Base-by-base conservation (phyloP, 1,140 invertebrate genomes). In the Palaemon carinicauda region DNA sequence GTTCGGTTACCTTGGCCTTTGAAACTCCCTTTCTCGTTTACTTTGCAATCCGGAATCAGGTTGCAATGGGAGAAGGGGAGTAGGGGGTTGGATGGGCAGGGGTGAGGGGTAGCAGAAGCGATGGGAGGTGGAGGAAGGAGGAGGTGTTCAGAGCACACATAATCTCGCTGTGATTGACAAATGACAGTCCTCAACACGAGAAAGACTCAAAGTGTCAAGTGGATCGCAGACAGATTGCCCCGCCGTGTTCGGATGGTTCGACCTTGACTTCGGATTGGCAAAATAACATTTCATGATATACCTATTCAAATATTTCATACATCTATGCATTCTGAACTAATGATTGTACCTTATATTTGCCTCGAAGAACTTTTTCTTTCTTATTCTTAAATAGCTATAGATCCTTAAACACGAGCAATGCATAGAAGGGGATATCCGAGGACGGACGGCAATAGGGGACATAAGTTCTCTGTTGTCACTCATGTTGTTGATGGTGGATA, bases 391-490 rank as follows among this genome's bases (percentile, higher is more conserved):
- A 27, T 69, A 27, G 24, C n/a, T 24, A 69, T 69, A 14, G 12
- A 15, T 29, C 60, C n/a, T 14, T 15, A 69, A 69, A 19, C 24
- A 7, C 21, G 21, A 5, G 15, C 15, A 7, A 14, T 24, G 17
- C 21, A 27, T 27, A 21, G 14, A 29, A 14, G 9, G n/a, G 19
- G n/a, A 27, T 17, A 17, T 51, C 31, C 73, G 50, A 33, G 41
- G 24, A 33, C 27, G 50, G 31, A 75, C 27, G 33, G 31, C 31
- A 33, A 75, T 75, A 75, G 73, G 74, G 73, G 29, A 86, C 77
- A 86, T 86, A 86, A 86, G 83, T 86, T 86, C 83, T 86, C 77
- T 86, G 83, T 86, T 86, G 83, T 86, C 83, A 86, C 83, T 86
- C 83, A 86, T 86, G 83, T 86, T 86, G 78, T 86, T 86, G 83